These are phyloP conservation scores for Dicranocentrus wangi DNA, from an alignment of 2,888 invertebrate genomes.

Conservation along the genomic window DNA sequence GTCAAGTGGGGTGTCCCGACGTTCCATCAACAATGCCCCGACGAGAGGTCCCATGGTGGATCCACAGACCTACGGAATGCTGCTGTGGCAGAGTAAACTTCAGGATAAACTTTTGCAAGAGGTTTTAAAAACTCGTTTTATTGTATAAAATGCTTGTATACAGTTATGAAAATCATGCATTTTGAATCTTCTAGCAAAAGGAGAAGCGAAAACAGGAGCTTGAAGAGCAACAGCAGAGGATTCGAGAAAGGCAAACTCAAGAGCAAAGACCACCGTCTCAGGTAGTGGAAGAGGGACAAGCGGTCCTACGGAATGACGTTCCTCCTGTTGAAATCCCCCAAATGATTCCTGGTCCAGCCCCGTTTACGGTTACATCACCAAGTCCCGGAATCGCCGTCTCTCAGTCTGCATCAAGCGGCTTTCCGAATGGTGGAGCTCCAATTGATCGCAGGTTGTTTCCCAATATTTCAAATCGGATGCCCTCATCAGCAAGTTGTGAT, in stretches of 20 bases:
- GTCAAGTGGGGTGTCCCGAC: slow-evolving; percentile 29
- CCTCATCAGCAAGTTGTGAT: slow-evolving; percentile 60
- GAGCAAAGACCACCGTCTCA: background rate
- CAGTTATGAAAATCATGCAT: background rate
- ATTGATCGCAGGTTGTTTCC: slow-evolving; percentile 54
- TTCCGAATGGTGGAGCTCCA: slow-evolving; percentile 33
- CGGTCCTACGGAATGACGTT: background rate
- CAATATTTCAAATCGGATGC: slow-evolving; percentile 46
- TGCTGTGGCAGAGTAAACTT: slow-evolving; percentile 67
- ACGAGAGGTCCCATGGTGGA: slow-evolving; percentile 37
- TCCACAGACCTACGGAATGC: slow-evolving; percentile 66
- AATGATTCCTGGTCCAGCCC: slow-evolving; percentile 51
- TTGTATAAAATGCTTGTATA: slow-evolving; percentile 7
- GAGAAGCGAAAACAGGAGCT: slow-evolving; percentile 45
- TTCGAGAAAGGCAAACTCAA: slow-evolving; percentile 13
- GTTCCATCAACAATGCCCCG: slow-evolving; percentile 27
- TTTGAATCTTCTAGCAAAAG: slow-evolving; percentile 46
- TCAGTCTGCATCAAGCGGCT: background rate
- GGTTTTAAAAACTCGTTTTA: slow-evolving; percentile 41
- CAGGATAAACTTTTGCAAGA: slow-evolving; percentile 67
- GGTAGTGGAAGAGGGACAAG: background rate
- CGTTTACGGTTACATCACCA: slow-evolving; percentile 28
- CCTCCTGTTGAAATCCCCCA: slow-evolving; percentile 44
- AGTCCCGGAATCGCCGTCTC: slow-evolving; percentile 16
- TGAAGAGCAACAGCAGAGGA: slow-evolving; percentile 37